phyloP scores from a whole-genome alignment of 2,797 vertebrate species.

The Halcyon leucocephala region DNA sequence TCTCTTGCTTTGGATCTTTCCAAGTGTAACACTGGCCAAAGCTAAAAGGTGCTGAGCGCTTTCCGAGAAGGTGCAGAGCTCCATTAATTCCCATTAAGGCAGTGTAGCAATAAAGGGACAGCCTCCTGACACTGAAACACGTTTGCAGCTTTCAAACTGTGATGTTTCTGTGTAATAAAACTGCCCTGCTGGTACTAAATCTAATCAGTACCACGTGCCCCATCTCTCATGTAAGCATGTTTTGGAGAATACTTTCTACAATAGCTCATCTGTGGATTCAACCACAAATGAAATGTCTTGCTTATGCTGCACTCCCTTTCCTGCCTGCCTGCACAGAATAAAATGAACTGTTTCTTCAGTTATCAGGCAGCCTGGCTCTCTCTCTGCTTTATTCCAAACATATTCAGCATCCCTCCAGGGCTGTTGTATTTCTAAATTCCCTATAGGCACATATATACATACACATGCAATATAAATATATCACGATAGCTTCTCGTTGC shows the following conservation, averaged over 20 bases:
- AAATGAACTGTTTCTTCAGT: conserved; percentile 38
- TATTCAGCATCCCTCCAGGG: background rate
- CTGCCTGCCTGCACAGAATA: conserved; percentile 19
- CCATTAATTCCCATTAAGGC: background rate
- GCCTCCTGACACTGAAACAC: background rate
- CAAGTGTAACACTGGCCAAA: background rate
- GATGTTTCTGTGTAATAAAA: conserved; percentile 41
- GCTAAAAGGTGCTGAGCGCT: conserved; percentile 18
- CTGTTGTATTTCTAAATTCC: background rate
- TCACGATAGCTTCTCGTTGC: background rate
- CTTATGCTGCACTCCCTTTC: conserved; percentile 64
- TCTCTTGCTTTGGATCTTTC: conserved; percentile 7
- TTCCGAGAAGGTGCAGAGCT: background rate
- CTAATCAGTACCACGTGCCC: conserved; percentile 75
- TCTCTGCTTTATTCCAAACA: conserved; percentile 4
- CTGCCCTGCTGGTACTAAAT: conserved; percentile 67
- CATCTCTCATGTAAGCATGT: conserved; percentile 67
- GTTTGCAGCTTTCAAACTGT: background rate
- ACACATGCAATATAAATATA: conserved; percentile 1
- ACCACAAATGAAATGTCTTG: conserved; percentile 69
- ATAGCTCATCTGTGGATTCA: conserved; percentile 73
- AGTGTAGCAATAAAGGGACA: background rate
- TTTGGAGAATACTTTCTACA: conserved; percentile 74
- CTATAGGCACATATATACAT: background rate
- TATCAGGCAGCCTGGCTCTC: conserved; percentile 7